These are phyloP conservation scores for Struthio camelus DNA, from an alignment of 2,113 vertebrate species.

Conservation along the genomic window DNA sequence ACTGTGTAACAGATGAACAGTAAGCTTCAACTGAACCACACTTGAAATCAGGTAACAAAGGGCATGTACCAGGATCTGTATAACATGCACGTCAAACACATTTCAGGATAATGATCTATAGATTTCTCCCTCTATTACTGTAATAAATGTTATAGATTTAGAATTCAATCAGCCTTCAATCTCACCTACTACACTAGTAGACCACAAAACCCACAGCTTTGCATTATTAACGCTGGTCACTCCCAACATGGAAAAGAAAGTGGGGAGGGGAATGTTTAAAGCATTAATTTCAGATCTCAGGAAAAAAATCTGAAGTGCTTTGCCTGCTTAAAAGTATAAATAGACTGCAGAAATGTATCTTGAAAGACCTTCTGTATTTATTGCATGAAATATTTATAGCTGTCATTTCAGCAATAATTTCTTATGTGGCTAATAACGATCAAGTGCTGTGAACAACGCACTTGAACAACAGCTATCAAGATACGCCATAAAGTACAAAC, in stretches of 20 bases:
- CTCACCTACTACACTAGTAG: background rate
- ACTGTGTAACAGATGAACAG: background rate
- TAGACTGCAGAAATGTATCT: background rate
- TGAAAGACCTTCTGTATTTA: background rate
- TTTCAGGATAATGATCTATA: background rate
- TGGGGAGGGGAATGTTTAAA: background rate
- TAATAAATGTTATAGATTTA: background rate
- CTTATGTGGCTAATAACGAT: background rate
- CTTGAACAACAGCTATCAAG: background rate
- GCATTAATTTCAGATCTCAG: background rate
- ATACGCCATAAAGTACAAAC: background rate
- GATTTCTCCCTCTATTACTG: background rate
- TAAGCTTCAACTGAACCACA: background rate
- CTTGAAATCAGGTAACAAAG: background rate
- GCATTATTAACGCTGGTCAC: background rate
- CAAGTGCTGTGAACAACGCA: background rate
- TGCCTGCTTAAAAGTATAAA: background rate
- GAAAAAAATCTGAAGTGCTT: background rate
- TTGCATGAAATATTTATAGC: background rate
- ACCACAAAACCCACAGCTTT: background rate
- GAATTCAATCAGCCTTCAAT: background rate
- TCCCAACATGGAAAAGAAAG: background rate
- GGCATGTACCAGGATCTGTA: background rate
- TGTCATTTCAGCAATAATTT: background rate
- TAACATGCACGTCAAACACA: background rate